Evolutionary conservation across 2,113 vertebrate genomes (phyloP).

Genomic region (Eudorcas thomsonii): DNA sequence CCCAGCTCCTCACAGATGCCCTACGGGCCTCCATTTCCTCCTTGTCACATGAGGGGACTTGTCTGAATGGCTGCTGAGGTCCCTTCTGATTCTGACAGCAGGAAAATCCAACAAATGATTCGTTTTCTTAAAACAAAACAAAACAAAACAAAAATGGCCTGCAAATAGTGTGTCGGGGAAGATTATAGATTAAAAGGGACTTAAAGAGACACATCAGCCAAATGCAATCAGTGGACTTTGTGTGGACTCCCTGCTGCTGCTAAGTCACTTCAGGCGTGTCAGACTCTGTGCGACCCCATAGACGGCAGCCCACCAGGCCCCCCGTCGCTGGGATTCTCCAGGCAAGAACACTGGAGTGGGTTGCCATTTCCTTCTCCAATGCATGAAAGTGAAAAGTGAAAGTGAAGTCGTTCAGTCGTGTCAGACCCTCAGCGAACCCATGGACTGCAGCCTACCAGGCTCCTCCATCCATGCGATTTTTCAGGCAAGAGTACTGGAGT

Average conservation of each 20-base stretch:
- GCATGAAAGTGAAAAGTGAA: too few species aligned
- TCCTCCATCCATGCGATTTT: too few species aligned
- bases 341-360: too few species aligned
- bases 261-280: too few species aligned
- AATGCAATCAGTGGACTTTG: background rate
- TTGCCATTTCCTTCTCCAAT: too few species aligned
- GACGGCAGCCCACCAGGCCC: too few species aligned
- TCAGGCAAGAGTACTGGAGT: too few species aligned
- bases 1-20: background rate
- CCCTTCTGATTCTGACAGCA: background rate
- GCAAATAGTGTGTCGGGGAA: background rate
- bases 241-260: background rate
- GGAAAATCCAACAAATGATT: background rate
- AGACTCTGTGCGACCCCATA: too few species aligned
- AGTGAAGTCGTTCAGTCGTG: too few species aligned
- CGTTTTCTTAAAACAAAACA: background rate
- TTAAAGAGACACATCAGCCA: background rate
- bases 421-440: too few species aligned
- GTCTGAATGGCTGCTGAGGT: background rate
- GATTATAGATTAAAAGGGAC: background rate
- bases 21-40: background rate
- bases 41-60: background rate
- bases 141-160: background rate
- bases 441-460: too few species aligned
- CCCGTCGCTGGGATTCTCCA: too few species aligned